Conservation (phyloP, 1,140 invertebrate genomes). For the Trichonephila inaurata region DNA sequence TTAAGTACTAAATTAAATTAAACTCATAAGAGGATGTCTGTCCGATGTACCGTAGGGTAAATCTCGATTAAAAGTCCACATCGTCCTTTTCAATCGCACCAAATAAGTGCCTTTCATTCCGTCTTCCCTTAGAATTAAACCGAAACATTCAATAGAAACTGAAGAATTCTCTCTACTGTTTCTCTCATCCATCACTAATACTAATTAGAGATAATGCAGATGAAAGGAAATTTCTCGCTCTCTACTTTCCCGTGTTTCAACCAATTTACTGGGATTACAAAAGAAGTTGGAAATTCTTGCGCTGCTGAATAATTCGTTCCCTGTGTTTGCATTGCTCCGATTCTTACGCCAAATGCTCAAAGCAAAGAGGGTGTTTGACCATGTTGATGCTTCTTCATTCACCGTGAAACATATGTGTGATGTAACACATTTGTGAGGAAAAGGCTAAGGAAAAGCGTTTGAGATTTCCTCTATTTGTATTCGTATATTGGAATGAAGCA, state of each 20-base stretch:
- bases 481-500: not conserved
- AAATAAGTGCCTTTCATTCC: not conserved
- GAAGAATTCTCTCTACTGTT: not conserved
- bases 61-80: not conserved
- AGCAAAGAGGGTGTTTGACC: constrained; percentile 9
- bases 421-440: constrained; percentile 37
- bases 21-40: too few species aligned
- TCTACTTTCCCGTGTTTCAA: not conserved
- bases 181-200: not conserved
- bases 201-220: constrained; percentile 38
- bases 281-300: constrained; percentile 24
- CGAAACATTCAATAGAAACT: not conserved
- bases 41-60: too few species aligned
- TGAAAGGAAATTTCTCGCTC: constrained; percentile 16
- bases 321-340: not conserved
- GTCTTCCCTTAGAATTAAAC: not conserved
- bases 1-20: too few species aligned
- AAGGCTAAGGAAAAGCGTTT: not conserved
- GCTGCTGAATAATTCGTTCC: not conserved
- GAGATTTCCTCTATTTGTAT: constrained; percentile 3
- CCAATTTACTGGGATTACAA: not conserved
- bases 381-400: constrained; percentile 1
- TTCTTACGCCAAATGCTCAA: not conserved
- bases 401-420: not conserved
- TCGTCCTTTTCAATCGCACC: not conserved